These are phyloP conservation scores for Meiosimyza decipiens DNA, from an alignment of 2,888 invertebrate genomes.

Conservation along the genomic window DNA sequence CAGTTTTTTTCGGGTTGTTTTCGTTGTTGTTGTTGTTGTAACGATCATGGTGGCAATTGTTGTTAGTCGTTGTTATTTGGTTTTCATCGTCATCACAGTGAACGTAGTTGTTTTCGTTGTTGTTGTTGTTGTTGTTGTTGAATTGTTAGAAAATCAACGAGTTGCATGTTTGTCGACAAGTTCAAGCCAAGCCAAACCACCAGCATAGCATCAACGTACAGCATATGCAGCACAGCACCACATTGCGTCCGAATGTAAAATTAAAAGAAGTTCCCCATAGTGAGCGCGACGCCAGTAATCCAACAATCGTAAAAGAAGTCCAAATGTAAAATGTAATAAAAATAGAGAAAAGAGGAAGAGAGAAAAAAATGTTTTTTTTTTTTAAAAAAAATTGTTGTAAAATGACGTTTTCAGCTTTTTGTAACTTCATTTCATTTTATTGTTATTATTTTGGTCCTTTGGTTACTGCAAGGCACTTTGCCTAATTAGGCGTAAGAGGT, in stretches of 20 bases:
- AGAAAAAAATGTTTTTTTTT: slow-evolving; percentile 43
- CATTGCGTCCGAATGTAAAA: slow-evolving; percentile 34
- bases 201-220: slow-evolving; percentile 15
- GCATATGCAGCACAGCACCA: slow-evolving; percentile 32
- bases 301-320: slow-evolving; percentile 15
- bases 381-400: slow-evolving; percentile 40
- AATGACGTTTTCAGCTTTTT: neutral
- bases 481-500: slow-evolving; percentile 30
- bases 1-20: slow-evolving; percentile 28
- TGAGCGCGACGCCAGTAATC: slow-evolving; percentile 32
- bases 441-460: slow-evolving; percentile 12
- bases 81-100: slow-evolving; percentile 41
- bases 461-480: slow-evolving; percentile 16
- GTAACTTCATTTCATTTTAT: slow-evolving; percentile 4
- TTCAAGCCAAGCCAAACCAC: slow-evolving; percentile 40
- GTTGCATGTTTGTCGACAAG: slow-evolving; percentile 46
- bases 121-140: slow-evolving; percentile 33
- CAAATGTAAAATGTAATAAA: neutral
- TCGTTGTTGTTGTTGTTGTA: slow-evolving; percentile 38
- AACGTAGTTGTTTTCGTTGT: slow-evolving; percentile 55
- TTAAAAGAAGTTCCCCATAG: slow-evolving; percentile 16
- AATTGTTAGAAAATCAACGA: slow-evolving; percentile 31
- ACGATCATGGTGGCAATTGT: slow-evolving; percentile 50
- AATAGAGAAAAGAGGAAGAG: slow-evolving; percentile 34
- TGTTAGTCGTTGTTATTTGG: slow-evolving; percentile 43